phyloP scores from a whole-genome alignment of 1,140 invertebrate genomes.

The Ylistrum balloti region DNA sequence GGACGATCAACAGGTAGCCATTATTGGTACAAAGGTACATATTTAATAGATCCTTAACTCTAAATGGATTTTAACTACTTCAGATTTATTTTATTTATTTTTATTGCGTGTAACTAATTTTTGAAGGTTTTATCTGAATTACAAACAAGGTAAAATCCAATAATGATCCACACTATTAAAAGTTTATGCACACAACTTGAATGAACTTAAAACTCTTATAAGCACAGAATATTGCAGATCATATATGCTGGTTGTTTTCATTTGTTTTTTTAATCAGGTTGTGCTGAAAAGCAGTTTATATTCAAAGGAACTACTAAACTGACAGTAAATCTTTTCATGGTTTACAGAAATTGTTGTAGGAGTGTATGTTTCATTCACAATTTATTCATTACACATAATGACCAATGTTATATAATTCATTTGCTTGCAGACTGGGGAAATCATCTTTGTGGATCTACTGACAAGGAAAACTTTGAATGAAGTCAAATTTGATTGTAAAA shows the following conservation, averaged over 20 bases:
- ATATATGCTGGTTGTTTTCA: background rate
- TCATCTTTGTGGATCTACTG: conserved; percentile 88
- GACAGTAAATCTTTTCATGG: no score
- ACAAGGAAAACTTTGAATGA: conserved; percentile 87
- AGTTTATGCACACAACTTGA: no score
- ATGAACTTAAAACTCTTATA: no score
- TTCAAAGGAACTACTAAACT: no score
- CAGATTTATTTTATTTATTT: no score
- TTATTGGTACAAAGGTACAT: conserved; percentile 87
- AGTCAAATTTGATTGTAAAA: conserved; percentile 86
- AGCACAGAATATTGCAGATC: no score
- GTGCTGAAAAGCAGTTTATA: background rate
- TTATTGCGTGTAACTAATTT: no score
- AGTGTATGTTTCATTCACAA: background rate
- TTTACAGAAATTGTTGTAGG: background rate
- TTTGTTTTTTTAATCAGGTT: background rate
- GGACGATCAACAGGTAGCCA: conserved; percentile 86
- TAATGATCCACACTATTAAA: no score
- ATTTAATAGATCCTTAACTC: no score
- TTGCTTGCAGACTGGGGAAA: conserved; percentile 85
- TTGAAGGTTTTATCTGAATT: background rate
- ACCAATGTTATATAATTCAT: no score
- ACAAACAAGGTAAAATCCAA: background rate
- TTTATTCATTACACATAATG: background rate
- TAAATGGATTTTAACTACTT: background rate